These are phyloP conservation scores for Oxyruncus cristatus DNA, from an alignment of 2,113 vertebrate genomes.

Conservation along the genomic window DNA sequence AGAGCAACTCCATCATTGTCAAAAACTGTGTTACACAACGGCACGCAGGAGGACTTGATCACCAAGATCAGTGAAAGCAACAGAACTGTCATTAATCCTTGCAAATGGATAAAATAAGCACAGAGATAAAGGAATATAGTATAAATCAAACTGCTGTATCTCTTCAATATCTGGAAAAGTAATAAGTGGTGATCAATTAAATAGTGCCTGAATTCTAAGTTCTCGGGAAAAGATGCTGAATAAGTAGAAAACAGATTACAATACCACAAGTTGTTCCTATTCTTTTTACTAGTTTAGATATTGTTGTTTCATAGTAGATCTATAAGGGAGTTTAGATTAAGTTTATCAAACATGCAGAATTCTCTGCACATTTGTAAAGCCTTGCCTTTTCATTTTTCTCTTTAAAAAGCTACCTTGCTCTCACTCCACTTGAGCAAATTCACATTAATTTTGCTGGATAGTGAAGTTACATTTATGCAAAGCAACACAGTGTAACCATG, in stretches of 20 bases:
- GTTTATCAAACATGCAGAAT: not conserved
- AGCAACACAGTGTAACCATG: not conserved
- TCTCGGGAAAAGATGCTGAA: not conserved
- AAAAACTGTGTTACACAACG: not conserved
- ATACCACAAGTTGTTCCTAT: not conserved
- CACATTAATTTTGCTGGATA: not conserved
- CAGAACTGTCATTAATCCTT: conserved; percentile 38
- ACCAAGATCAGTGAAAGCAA: conserved; percentile 8
- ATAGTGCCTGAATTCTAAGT: not conserved
- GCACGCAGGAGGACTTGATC: not conserved
- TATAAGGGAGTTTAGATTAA: not conserved
- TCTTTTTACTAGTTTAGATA: not conserved
- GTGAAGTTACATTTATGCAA: not conserved
- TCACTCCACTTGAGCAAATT: not conserved
- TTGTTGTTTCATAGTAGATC: not conserved
- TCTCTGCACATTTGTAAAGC: not conserved
- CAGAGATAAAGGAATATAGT: conserved; percentile 24
- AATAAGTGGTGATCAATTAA: conserved; percentile 27
- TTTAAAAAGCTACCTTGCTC: not conserved
- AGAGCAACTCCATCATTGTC: not conserved
- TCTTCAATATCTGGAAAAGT: not conserved
- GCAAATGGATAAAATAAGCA: conserved; percentile 20
- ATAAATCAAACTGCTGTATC: conserved; percentile 45
- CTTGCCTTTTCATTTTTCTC: not conserved
- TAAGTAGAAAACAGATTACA: not conserved